A percentile compares a stretch with the other conserved stretches of the same genome.
Conservation (phyloP, 2,113 vertebrate genomes). For the Sturnus vulgaris region DNA sequence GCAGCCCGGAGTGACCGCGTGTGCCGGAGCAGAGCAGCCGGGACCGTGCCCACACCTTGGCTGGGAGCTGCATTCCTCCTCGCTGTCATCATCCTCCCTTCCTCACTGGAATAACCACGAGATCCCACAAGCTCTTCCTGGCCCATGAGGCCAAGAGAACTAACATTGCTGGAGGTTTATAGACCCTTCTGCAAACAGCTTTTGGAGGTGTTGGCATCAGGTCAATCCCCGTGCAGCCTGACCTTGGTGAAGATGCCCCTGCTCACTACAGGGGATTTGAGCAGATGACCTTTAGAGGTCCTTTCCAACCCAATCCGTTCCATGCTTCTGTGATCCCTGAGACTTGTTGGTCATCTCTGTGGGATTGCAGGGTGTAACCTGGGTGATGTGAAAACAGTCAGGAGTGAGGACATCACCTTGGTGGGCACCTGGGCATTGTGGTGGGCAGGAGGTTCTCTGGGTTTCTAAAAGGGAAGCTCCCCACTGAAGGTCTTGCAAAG, state of each 20-base stretch:
- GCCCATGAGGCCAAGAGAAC: not conserved
- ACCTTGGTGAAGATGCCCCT: not conserved
- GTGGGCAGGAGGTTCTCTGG: not conserved
- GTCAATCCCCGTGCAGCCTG: not conserved
- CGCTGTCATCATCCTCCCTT: not conserved
- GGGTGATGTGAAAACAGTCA: fast-evolving
- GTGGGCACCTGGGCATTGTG: not conserved
- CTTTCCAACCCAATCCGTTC: not conserved
- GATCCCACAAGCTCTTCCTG: not conserved
- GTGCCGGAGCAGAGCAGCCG: not conserved
- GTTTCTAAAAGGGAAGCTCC: not conserved
- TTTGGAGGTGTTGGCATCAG: not conserved
- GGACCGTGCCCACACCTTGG: not conserved
- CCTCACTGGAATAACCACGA: not conserved
- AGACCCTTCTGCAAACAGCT: not conserved
- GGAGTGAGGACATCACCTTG: not conserved
- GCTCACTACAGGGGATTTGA: not conserved
- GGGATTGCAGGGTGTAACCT: not conserved
- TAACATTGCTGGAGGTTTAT: not conserved
- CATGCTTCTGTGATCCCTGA: not conserved
- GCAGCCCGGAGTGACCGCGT: fast-evolving
- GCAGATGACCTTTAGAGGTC: not conserved
- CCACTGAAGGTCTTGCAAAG: not conserved
- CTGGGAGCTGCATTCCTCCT: not conserved
- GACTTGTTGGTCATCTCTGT: no score